These are phyloP conservation scores for Cololabis saira DNA, from an alignment of 2,113 vertebrate genomes.

Conservation along the genomic window DNA sequence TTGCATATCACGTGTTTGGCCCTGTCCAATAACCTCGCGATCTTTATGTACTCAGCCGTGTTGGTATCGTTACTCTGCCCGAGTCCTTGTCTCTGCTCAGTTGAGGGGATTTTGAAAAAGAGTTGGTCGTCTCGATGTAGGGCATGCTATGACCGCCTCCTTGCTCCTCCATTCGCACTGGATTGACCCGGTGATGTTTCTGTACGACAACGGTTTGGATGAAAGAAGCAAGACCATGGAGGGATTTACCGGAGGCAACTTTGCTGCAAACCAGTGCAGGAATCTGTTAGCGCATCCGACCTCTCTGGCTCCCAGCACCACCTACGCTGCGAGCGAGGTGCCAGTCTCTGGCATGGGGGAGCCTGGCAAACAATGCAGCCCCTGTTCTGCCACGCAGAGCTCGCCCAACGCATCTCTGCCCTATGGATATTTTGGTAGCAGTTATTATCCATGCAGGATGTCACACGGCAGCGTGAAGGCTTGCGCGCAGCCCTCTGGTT, in stretches of 20 bases:
- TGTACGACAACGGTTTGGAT: slow-evolving; percentile 96
- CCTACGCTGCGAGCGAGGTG: slow-evolving; percentile 87
- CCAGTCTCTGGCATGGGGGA: slow-evolving; percentile 90
- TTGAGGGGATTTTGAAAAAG: slow-evolving; percentile 97
- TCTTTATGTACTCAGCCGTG: slow-evolving; percentile 87
- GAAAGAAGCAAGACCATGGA: slow-evolving; percentile 98
- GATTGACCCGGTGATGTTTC: slow-evolving; percentile 99
- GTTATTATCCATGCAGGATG: slow-evolving; percentile 97
- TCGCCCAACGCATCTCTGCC: slow-evolving; percentile 92
- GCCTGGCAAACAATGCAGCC: slow-evolving; percentile 96
- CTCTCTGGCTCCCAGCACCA: slow-evolving; percentile 88
- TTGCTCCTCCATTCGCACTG: slow-evolving; percentile 98
- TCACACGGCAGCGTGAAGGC: slow-evolving; percentile 92
- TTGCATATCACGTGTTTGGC: slow-evolving; percentile 95
- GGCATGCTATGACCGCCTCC: slow-evolving; percentile 99
- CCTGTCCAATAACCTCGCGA: slow-evolving; percentile 88
- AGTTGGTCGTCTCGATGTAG: slow-evolving; percentile 93
- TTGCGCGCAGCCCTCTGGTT: slow-evolving; percentile 90
- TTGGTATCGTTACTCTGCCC: slow-evolving; percentile 85
- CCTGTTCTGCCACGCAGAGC: slow-evolving; percentile 93
- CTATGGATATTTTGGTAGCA: slow-evolving; percentile 97
- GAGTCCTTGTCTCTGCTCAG: slow-evolving; percentile 90
- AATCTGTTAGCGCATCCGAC: slow-evolving; percentile 96
- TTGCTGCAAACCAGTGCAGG: slow-evolving; percentile 94
- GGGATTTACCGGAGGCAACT: slow-evolving; percentile 90